phyloP scores from a whole-genome alignment of 2,797 vertebrate species.

The Oophaga sylvatica region DNA sequence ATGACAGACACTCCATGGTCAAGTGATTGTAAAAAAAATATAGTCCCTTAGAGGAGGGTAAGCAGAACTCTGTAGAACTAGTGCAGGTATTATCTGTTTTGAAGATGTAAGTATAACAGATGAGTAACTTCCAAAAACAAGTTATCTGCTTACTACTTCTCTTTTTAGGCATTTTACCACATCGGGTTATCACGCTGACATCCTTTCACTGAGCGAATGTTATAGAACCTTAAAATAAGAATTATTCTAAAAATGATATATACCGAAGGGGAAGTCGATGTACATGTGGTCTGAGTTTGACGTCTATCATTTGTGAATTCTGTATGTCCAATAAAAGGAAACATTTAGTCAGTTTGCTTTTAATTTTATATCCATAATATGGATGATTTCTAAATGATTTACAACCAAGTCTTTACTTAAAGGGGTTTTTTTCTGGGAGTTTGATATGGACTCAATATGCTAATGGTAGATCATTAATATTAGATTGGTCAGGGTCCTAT shows the following conservation, averaged over 20 bases:
- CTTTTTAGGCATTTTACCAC: background rate
- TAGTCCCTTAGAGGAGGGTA: background rate
- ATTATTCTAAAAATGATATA: background rate
- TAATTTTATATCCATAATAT: background rate
- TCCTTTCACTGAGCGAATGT: background rate
- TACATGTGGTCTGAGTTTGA: background rate
- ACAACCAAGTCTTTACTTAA: background rate
- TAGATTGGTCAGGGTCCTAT: too few species aligned
- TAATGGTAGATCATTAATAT: too few species aligned
- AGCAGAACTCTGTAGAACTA: background rate
- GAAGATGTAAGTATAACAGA: background rate
- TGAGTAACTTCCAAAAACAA: background rate
- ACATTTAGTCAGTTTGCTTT: background rate
- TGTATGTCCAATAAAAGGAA: background rate
- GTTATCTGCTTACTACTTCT: background rate
- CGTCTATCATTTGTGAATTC: background rate
- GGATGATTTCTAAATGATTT: background rate
- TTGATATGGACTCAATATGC: too few species aligned
- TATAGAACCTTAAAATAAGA: background rate
- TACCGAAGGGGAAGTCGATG: background rate
- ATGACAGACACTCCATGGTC: background rate
- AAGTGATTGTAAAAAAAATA: too few species aligned
- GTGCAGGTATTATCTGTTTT: background rate
- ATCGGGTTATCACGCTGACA: background rate
- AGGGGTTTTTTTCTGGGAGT: too few species aligned